These are phyloP conservation scores for Dascillus cervinus DNA, from an alignment of 2,888 invertebrate genomes.

Conservation along the genomic window DNA sequence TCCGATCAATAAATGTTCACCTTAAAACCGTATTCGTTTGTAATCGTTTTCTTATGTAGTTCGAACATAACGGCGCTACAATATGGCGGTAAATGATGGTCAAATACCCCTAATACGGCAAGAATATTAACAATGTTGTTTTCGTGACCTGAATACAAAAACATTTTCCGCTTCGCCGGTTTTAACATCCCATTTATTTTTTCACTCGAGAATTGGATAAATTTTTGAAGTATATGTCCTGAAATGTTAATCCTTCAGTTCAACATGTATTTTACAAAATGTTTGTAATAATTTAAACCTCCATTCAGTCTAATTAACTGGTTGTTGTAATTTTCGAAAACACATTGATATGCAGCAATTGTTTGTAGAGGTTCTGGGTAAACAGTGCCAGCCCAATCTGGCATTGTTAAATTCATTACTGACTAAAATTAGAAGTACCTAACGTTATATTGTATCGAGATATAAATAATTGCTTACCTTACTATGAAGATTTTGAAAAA, in stretches of 20 bases:
- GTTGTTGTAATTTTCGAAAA: constrained; percentile 28
- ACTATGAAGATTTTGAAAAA: constrained; percentile 18
- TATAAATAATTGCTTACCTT: constrained; percentile 2
- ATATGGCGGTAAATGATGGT: constrained; percentile 30
- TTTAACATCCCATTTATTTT: constrained; percentile 21
- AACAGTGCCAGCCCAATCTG: constrained; percentile 38
- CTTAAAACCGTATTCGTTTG: constrained; percentile 18
- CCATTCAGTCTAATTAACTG: constrained; percentile 32
- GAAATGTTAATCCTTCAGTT: constrained; percentile 10
- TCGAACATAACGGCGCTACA: constrained; percentile 31
- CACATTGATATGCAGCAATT: constrained; percentile 28
- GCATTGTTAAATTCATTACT: constrained; percentile 35
- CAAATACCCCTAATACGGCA: constrained; percentile 21
- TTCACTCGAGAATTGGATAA: constrained; percentile 23
- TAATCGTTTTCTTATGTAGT: constrained; percentile 18
- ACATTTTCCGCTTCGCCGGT: constrained; percentile 26
- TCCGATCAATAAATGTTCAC: constrained; percentile 4
- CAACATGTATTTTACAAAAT: too few species aligned
- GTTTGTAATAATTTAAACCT: constrained; percentile 23
- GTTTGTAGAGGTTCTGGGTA: constrained; percentile 32
- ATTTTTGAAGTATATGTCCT: constrained; percentile 34
- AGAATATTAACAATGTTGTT: constrained; percentile 30
- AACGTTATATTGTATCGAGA: constrained; percentile 9
- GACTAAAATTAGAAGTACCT: too few species aligned
- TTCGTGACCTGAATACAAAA: constrained; percentile 34